Evolutionary conservation across 2,888 invertebrate species (phyloP), one percentile per base, ranked within the genome.

Genomic region (Lepidocyrtinus sp.): DNA sequence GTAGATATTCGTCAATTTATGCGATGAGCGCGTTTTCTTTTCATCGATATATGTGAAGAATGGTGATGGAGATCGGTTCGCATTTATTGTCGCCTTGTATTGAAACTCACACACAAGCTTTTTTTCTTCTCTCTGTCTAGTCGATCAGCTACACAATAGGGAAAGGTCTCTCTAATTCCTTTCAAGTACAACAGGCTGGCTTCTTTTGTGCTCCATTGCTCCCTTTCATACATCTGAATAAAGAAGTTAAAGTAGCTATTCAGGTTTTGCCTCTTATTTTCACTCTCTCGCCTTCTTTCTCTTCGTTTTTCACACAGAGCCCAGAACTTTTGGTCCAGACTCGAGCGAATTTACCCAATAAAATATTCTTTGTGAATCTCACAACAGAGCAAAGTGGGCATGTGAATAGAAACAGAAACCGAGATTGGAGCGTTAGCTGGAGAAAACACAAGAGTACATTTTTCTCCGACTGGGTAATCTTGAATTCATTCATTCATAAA

Each of bases 161-260:
- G 59, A 76, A 70, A 70, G 70, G 70, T 76, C 76, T 75, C 76
- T 59, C 76, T 76, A 76, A 76, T 76, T 76, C 76, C 50, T 70
- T 70, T 76, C 76, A 76, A 76, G 70, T 76, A 76, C 76, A 76
- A 76, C 76, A 76, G 76, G 76, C 76, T 76, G 64, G 76, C 62
- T 63, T 63, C 67, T 70, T 64, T 76, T 69, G 55, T 65, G 75
- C 68, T 27, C n/a, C n/a, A n/a, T n/a, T n/a, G n/a, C n/a, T n/a
- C n/a, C n/a, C n/a, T n/a, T n/a, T n/a, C n/a, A n/a, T n/a, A n/a
- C n/a, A n/a, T n/a, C n/a, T n/a, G 68, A 69, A 22, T 24, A 75
- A 46, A 75, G 63, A 69, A 69, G 63, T 69, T 69, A 75, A 76
- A 76, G 70, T 64, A 70, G 76, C 76, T 70, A 64, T 70, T 70